These are phyloP conservation scores for Hypolimnas misippus DNA, from an alignment of 2,888 invertebrate species.

Conservation along the genomic window DNA sequence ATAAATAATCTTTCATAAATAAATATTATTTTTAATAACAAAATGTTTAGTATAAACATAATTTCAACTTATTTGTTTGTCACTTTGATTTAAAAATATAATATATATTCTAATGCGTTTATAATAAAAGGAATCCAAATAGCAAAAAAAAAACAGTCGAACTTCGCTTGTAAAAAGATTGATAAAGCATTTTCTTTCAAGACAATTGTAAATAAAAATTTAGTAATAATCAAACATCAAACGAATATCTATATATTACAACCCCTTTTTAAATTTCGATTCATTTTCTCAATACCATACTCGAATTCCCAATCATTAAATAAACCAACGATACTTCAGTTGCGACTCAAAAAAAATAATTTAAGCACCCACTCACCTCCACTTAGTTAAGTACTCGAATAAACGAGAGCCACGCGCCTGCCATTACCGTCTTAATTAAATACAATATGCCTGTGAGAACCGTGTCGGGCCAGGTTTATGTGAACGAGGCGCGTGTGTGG, in stretches of 20 bases:
- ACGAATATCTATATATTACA: not conserved
- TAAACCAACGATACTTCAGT: conserved; percentile 27
- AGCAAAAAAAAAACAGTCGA: too few relatives aligned
- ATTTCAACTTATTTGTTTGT: not conserved
- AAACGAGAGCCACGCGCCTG: conserved; percentile 54
- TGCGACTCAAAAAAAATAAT: conserved; percentile 35
- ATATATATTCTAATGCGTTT: too few relatives aligned
- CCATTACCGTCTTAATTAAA: conserved; percentile 67
- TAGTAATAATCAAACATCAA: not conserved
- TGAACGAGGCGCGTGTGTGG: conserved; percentile 7
- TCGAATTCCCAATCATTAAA: conserved; percentile 34
- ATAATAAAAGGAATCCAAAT: too few relatives aligned
- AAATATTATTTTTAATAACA: not conserved
- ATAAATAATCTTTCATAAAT: not conserved
- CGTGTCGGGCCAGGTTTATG: conserved; percentile 49
- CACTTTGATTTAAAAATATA: too few relatives aligned
- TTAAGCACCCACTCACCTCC: conserved; percentile 30
- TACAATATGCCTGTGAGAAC: conserved; percentile 59
- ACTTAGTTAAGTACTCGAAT: conserved; percentile 40
- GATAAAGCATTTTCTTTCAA: too few relatives aligned
- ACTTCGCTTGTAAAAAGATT: too few relatives aligned
- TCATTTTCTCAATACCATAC: not conserved
- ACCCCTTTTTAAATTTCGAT: conserved; percentile 12
- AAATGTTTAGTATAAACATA: not conserved
- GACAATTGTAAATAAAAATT: too few relatives aligned